These are phyloP conservation scores for Bovichtus variegatus DNA, from an alignment of 2,797 vertebrate genomes.

Conservation along the genomic window DNA sequence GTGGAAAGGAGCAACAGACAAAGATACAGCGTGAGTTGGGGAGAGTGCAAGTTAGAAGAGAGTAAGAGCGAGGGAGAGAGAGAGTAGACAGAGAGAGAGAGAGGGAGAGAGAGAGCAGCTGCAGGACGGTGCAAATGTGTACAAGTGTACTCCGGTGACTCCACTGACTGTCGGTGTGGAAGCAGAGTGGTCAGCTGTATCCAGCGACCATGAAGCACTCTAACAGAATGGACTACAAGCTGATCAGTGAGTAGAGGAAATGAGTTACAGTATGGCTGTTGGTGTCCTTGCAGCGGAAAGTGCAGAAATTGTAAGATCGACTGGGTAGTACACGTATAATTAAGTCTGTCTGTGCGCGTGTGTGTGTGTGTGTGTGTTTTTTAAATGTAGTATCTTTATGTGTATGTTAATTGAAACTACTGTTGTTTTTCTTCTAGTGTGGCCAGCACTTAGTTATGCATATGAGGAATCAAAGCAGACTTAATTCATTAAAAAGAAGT, in stretches of 20 bases:
- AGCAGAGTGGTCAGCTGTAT: constrained; percentile 61
- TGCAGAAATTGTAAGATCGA: not conserved
- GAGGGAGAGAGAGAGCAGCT: constrained; percentile 72
- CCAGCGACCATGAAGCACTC: constrained; percentile 81
- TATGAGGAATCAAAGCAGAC: not conserved
- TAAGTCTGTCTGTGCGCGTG: not conserved
- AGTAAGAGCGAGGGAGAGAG: not conserved
- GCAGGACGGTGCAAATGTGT: constrained; percentile 84
- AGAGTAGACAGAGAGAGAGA: not conserved
- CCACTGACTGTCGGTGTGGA: constrained; percentile 71
- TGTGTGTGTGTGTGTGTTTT: not conserved
- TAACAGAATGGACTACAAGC: constrained; percentile 79
- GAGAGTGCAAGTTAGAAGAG: constrained; percentile 24
- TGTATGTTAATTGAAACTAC: not conserved
- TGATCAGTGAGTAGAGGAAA: constrained; percentile 87
- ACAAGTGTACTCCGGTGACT: constrained; percentile 80
- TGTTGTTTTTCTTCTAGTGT: not conserved
- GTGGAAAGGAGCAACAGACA: constrained; percentile 18
- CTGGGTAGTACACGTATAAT: not conserved
- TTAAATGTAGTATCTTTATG: not conserved
- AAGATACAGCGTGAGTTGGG: constrained; percentile 21
- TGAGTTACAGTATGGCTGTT: constrained; percentile 30
- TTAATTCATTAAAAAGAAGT: not conserved
- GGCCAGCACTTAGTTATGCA: not conserved
- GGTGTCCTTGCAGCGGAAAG: constrained; percentile 15